Percentiles rank a stretch among this genome's conserved stretches.
Evolutionary conservation across 2,888 invertebrate species (phyloP).

Genomic region (Clitarchus hookeri): DNA sequence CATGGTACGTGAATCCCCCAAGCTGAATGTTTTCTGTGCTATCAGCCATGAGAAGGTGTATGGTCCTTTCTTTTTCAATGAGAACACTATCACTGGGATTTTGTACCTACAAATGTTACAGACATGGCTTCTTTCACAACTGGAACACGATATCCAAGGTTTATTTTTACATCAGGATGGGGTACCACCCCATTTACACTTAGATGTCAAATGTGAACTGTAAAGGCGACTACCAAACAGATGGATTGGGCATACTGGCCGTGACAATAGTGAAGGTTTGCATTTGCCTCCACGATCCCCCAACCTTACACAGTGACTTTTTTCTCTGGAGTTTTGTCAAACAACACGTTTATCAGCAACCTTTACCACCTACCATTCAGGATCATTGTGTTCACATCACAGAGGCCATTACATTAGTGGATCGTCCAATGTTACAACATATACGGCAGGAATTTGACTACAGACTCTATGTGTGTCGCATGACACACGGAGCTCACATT

Average conservation of each 20-base stretch:
- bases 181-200: not conserved
- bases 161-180: not conserved
- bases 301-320: not conserved
- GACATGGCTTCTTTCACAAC: not conserved
- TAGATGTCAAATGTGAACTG: not conserved
- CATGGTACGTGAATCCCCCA: not conserved
- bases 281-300: not conserved
- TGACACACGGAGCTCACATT: not conserved
- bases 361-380: not conserved
- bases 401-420: too few relatives aligned
- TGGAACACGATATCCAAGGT: not conserved
- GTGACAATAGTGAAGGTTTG: not conserved
- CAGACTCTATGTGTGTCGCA: not conserved
- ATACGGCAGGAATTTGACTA: not conserved
- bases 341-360: too few relatives aligned
- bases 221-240: not conserved
- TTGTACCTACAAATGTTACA: too few relatives aligned
- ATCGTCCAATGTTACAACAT: too few relatives aligned
- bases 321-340: too few relatives aligned
- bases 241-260: not conserved
- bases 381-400: not conserved
- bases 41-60: not conserved
- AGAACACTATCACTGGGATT: not conserved
- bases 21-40: not conserved
- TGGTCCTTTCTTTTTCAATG: not conserved